Percentiles rank a stretch among this genome's conserved stretches.
Conservation (phyloP, 2,888 invertebrate genomes). For the Ceriagrion tenellum region DNA sequence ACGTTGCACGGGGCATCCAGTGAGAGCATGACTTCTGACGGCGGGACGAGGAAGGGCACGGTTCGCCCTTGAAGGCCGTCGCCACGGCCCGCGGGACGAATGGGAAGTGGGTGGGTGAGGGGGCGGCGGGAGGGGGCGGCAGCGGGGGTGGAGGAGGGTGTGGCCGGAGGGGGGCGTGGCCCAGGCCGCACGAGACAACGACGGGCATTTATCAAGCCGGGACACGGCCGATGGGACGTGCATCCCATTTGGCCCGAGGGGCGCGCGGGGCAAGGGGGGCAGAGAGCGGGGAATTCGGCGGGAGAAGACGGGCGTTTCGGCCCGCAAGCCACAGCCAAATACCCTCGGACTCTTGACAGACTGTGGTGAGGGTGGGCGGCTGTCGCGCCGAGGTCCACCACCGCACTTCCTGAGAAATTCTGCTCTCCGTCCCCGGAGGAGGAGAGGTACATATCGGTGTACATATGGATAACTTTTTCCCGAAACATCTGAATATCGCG, state of each 20-base stretch:
- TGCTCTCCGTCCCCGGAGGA: no score
- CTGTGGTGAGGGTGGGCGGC: background rate
- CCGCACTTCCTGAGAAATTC: background rate
- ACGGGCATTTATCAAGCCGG: constrained; percentile 28
- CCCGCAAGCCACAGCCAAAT: background rate
- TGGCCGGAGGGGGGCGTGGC: background rate
- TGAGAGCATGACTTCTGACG: no score
- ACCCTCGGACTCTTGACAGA: background rate
- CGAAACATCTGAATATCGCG: no score
- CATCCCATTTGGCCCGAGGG: constrained; percentile 16
- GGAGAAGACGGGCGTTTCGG: background rate
- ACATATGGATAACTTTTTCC: no score
- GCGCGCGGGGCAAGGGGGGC: background rate
- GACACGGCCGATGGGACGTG: constrained; percentile 47
- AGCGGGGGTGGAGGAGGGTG: background rate
- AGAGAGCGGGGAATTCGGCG: background rate
- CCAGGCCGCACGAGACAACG: constrained; percentile 15
- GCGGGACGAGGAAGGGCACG: background rate
- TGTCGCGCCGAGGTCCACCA: background rate
- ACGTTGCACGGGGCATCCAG: background rate
- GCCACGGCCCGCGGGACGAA: background rate
- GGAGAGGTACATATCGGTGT: no score
- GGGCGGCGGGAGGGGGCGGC: background rate
- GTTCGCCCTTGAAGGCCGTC: background rate
- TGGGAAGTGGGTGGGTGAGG: background rate